Conservation (phyloP, 1,140 invertebrate species). For the Octopus sinensis region DNA sequence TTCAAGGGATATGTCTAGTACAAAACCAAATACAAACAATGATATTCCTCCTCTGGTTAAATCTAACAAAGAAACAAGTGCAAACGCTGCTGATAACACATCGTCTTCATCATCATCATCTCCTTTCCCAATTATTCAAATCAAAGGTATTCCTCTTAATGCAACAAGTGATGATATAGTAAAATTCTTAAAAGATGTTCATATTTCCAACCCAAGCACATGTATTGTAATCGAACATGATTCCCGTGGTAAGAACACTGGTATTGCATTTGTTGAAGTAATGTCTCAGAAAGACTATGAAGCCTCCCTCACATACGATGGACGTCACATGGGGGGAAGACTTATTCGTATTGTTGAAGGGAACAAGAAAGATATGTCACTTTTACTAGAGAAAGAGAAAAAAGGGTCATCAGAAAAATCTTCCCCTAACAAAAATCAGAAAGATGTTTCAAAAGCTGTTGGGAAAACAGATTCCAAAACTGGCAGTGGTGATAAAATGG, state of each 20-base stretch:
- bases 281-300: conserved; percentile 65
- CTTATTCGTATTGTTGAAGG: conserved; percentile 39
- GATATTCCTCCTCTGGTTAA: conserved; percentile 4
- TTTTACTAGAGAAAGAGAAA: conserved; percentile 1
- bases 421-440: not conserved
- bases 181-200: conserved; percentile 34
- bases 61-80: conserved; percentile 17
- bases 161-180: conserved; percentile 30
- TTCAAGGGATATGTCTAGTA: conserved; percentile 19
- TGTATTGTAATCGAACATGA: conserved; percentile 68
- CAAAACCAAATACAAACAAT: conserved; percentile 15
- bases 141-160: conserved; percentile 35
- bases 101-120: not conserved
- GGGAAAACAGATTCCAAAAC: not conserved
- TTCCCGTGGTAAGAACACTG: conserved; percentile 61
- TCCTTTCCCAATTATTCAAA: not conserved
- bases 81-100: conserved; percentile 20
- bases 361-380: conserved; percentile 29
- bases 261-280: conserved; percentile 73
- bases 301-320: conserved; percentile 42
- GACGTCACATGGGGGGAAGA: conserved; percentile 41
- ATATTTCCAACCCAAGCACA: conserved; percentile 47
- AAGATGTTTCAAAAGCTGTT: not conserved
- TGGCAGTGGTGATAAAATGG: not conserved
- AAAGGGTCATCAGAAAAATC: not conserved